Base-by-base conservation (phyloP, 2,797 vertebrate genomes). In the Natrix natrix region DNA sequence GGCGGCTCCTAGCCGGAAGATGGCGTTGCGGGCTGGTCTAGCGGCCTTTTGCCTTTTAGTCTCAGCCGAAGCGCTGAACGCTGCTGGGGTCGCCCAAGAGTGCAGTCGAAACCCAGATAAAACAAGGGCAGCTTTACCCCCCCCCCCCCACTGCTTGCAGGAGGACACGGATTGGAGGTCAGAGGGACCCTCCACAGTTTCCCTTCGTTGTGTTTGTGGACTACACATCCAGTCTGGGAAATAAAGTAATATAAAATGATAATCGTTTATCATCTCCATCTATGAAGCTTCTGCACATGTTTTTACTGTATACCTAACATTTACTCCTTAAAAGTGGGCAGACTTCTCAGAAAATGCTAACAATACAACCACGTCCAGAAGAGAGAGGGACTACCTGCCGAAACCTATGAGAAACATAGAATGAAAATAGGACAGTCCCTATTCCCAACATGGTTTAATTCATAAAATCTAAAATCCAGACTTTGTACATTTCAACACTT, bases 11-110 rank as follows among this genome's bases (percentile, higher is more conserved):
- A 6, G 93, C 94, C 98, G 96, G 98, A 94, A 98, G 98, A 98
- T 98, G 98, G 98, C 98, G 97, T 91, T 97, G 97, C 97, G 96
- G 97, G 94, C 98, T 87, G 97, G 32, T 92, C 83, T 91, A 91
- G 32, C 56, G 52, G 22, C 87, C 28, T n/a, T 37, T 91, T 22
- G 1, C 55, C 91, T 11, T 12, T 89, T 78, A 89, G 37, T 87
- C 63, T 90, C 28, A 37, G 3, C 91, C 8, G 0, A 90, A 32
- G 87, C 88, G 28, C 13, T 60, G 87, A 86, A 87, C 13, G 78
- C 78, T 60, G 60, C 74, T 86, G 61, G 10, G 3, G 74, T 74
- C 69, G 55, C 61, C 61, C 63, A 48, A 63, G 61, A 55, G 83
- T 52, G 60, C 60, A n/a, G 32, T 57, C 37, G 24, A 28, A 63